A percentile compares a stretch with the other conserved stretches of the same genome.
These are phyloP conservation scores for Chironomus striatipennis DNA, from an alignment of 1,140 invertebrate species.

Conservation along the genomic window DNA sequence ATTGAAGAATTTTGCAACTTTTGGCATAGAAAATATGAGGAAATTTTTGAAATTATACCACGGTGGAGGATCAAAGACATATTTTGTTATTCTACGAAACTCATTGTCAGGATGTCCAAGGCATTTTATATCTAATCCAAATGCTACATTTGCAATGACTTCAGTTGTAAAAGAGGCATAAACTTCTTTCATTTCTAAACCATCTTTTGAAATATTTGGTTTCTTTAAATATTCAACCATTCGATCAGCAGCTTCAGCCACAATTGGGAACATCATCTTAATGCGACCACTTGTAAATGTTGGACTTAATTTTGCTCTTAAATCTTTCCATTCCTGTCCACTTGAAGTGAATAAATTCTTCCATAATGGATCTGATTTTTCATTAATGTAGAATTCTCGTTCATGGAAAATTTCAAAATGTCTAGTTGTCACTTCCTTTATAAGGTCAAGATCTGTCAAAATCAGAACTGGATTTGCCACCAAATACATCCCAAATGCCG, in stretches of 20 bases:
- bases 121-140: slow-evolving; percentile 34
- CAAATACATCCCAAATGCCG: not conserved
- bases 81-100: slow-evolving; percentile 31
- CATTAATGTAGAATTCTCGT: slow-evolving; percentile 43
- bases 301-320: slow-evolving; percentile 40
- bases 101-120: slow-evolving; percentile 36
- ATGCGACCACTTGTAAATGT: slow-evolving; percentile 44
- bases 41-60: slow-evolving; percentile 9
- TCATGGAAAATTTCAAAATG: slow-evolving; percentile 36
- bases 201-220: slow-evolving; percentile 33
- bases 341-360: slow-evolving; percentile 44
- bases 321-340: slow-evolving; percentile 42
- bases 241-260: slow-evolving; percentile 37
- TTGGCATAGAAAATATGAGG: not conserved
- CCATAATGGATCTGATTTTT: slow-evolving; percentile 44
- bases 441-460: slow-evolving; percentile 32
- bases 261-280: slow-evolving; percentile 43
- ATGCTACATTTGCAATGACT: slow-evolving; percentile 36
- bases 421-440: slow-evolving; percentile 36
- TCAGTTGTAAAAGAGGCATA: slow-evolving; percentile 37
- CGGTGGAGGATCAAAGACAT: not conserved
- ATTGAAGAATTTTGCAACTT: slow-evolving; percentile 11
- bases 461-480: not conserved
- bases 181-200: slow-evolving; percentile 36
- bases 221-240: slow-evolving; percentile 35